Base-by-base conservation (phyloP, 2,888 invertebrate species). In the Latheticus oryzae region DNA sequence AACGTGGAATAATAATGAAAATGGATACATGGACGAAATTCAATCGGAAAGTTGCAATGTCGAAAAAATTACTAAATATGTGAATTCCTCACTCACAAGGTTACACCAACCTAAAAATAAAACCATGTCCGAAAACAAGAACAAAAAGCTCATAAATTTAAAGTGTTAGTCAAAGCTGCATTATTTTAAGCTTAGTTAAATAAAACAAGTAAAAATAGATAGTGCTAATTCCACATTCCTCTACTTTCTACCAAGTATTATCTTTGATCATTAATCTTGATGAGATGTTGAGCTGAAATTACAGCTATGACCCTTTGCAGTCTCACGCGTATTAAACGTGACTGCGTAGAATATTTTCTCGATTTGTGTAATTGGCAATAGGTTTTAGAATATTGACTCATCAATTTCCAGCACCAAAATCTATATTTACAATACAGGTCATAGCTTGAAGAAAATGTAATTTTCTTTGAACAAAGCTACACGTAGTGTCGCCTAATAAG, bases 1-100 rank as follows among this genome's bases (percentile, higher is more conserved):
- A 55, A 58, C 43, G 40, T 37, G 30, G 58, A 62, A 62, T 60
- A 62, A 57, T 62, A 60, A 62, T 58, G 60, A 52, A 61, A 45
- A 52, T 38, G 38, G 17, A 16, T 47, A 47, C 45, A 26, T 13
- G n/a, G 19, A 21, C 43, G 32, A 32, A 52, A 37, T 47, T 55
- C 47, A 55, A 55, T 60, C 38, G 28, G 11, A 30, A 45, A 30
- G 45, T 28, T 13, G 30, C 23, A 42, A 43, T 19, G 38, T 38
- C 38, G n/a, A 11, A 38, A 35, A 38, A 13, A 17, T 38, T 38
- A 12, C 38, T 23, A 12, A 38, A 38, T 13, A n/a, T 5, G 9
- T 2, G 4, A 3, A 2, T 26, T 26, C 4, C 7, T 9, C n/a
- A 7, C 2, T 9, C 26, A 21, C 17, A 37, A 21, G 38, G 12